Conservation (phyloP, 2,888 invertebrate genomes). For the Rhopalosiphum nymphaeae region DNA sequence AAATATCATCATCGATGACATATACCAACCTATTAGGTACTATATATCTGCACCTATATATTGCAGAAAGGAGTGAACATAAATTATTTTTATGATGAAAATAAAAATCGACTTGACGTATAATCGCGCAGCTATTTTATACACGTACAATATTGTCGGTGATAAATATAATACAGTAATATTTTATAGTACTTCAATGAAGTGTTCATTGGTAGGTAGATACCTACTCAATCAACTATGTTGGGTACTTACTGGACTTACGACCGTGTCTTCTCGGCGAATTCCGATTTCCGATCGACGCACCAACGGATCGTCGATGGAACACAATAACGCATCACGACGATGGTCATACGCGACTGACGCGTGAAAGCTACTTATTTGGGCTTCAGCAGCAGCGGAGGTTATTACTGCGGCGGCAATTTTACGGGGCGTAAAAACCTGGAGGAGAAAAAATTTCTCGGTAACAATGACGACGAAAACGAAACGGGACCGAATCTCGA, state of each 20-base stretch:
- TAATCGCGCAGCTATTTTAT: background rate
- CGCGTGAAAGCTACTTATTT: background rate
- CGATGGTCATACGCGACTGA: background rate
- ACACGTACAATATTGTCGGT: background rate
- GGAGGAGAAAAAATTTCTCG: background rate
- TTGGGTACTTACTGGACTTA: background rate
- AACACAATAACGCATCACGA: background rate
- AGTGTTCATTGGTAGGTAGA: background rate
- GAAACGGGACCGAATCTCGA: background rate
- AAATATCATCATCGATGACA: background rate
- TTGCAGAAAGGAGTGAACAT: background rate
- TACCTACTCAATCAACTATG: no score
- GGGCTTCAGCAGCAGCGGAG: background rate
- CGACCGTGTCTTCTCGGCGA: background rate
- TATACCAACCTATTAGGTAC: background rate
- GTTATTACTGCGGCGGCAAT: background rate
- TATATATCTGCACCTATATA: background rate
- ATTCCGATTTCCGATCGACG: background rate
- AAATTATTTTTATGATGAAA: background rate
- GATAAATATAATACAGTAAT: no score
- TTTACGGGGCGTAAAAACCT: background rate
- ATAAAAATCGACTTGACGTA: background rate
- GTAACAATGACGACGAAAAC: background rate
- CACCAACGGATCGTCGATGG: background rate
- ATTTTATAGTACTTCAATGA: background rate